Evolutionary conservation across 2,888 invertebrate genomes (phyloP).

Genomic region (Eupelmus urozonus): DNA sequence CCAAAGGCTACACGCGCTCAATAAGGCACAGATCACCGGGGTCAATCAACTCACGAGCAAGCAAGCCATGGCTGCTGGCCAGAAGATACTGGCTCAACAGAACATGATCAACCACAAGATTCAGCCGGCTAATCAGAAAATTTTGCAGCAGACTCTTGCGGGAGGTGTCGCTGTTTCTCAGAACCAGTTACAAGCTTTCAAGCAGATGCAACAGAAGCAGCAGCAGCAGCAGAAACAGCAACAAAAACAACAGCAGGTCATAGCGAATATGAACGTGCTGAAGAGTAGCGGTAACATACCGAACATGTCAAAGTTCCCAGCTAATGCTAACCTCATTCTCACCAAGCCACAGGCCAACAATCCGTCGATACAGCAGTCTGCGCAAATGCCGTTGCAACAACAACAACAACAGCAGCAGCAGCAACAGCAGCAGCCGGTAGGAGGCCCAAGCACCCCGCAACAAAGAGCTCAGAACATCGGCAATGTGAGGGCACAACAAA

Average conservation of each 20-base stretch:
- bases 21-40: constrained; percentile 50
- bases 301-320: constrained; percentile 62
- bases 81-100: constrained; percentile 62
- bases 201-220: constrained; percentile 35
- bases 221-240: constrained; percentile 17
- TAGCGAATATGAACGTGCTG: constrained; percentile 63
- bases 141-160: constrained; percentile 56
- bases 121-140: constrained; percentile 26
- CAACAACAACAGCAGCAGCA: constrained; percentile 58
- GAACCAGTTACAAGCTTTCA: constrained; percentile 61
- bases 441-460: background rate
- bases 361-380: constrained; percentile 57
- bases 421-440: constrained; percentile 56
- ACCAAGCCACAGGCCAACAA: constrained; percentile 60
- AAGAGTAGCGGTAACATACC: constrained; percentile 71
- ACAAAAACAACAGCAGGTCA: constrained; percentile 9
- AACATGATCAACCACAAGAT: constrained; percentile 54
- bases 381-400: constrained; percentile 56
- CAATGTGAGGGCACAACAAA: constrained; percentile 62
- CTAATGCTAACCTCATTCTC: constrained; percentile 63
- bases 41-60: constrained; percentile 62
- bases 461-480: constrained; percentile 64
- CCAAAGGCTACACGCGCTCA: constrained; percentile 30
- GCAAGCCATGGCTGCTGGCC: constrained; percentile 64
- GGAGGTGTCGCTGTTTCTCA: constrained; percentile 60